Conservation (phyloP, 2,113 vertebrate species). For the Actenoides hombroni region DNA sequence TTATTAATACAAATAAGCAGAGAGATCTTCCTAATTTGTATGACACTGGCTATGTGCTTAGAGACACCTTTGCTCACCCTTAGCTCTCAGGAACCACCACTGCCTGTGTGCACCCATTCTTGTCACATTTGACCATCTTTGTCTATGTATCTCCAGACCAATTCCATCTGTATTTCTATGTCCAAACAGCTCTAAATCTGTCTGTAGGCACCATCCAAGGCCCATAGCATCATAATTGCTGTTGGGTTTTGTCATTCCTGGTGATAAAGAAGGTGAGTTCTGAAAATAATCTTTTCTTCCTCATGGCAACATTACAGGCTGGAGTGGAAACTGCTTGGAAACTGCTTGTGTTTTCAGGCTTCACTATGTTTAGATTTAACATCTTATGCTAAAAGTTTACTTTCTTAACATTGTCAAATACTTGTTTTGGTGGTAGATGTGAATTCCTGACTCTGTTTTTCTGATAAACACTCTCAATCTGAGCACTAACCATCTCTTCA, state of each 20-base stretch:
- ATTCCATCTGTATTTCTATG: not conserved
- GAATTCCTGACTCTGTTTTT: not conserved
- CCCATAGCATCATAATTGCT: not conserved
- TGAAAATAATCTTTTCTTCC: not conserved
- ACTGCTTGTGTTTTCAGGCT: not conserved
- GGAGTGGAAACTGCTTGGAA: not conserved
- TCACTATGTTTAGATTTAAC: not conserved
- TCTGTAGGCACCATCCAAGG: not conserved
- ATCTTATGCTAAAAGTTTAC: not conserved
- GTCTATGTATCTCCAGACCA: not conserved
- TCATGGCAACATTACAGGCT: not conserved
- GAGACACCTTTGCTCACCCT: not conserved
- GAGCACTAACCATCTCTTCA: not conserved
- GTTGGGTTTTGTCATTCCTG: not conserved
- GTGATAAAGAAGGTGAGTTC: not conserved
- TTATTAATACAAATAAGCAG: not conserved
- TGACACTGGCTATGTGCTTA: not conserved
- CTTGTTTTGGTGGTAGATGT: not conserved
- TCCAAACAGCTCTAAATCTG: not conserved
- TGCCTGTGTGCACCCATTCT: accelerated
- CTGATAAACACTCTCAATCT: not conserved
- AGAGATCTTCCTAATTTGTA: not conserved
- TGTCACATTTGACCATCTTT: not conserved
- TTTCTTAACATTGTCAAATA: not conserved
- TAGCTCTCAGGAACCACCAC: not conserved